A percentile compares a stretch with the other conserved stretches of the same genome.
Conservation (phyloP, 2,113 vertebrate genomes). For the human region GRCh38 chr3:185985501-185986000, state of each 20-base stretch:
- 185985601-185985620: too few species aligned
- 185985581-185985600: too few species aligned
- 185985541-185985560: too few species aligned
- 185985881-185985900: neutral
- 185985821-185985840: neutral
- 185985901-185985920: neutral
- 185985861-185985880: neutral
- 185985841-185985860: neutral
- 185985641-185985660: neutral
- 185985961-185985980: neutral
- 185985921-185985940: neutral
- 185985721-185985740: neutral
- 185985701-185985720: neutral
- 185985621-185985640: too few species aligned
- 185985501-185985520: too few species aligned
- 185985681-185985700: neutral
- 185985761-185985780: neutral
- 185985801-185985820: neutral
- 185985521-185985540: too few species aligned
- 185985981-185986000: neutral
- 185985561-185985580: too few species aligned
- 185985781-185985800: neutral
- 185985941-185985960: neutral
- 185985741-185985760: neutral
- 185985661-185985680: neutral